Conservation (phyloP, 2,888 invertebrate species). For the Lasius platythorax region DNA sequence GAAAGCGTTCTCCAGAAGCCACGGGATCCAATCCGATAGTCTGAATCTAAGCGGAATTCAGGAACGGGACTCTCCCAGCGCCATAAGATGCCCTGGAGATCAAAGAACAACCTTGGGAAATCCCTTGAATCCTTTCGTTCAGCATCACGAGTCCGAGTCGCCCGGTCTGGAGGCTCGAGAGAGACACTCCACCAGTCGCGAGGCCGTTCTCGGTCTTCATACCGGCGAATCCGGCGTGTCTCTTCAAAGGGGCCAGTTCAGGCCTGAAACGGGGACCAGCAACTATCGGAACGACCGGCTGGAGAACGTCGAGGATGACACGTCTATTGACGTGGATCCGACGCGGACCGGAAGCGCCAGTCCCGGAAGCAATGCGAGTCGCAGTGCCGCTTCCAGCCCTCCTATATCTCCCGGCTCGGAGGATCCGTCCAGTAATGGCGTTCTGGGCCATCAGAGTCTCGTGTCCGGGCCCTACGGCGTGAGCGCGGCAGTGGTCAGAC, state of each 20-base stretch:
- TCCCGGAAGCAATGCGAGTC: conserved; percentile 89
- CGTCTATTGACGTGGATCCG: conserved; percentile 79
- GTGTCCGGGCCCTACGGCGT: conserved; percentile 61
- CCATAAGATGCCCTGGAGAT: conserved; percentile 49
- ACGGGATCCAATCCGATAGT: conserved; percentile 82
- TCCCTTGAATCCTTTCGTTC: conserved; percentile 68
- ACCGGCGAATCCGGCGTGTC: conserved; percentile 37
- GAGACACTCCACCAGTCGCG: conserved; percentile 51
- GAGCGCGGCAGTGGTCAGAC: conserved; percentile 76
- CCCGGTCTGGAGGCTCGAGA: conserved; percentile 65
- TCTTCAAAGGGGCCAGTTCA: conserved; percentile 50
- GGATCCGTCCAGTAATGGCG: conserved; percentile 86
- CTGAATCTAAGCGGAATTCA: conserved; percentile 85
- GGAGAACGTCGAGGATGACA: conserved; percentile 77
- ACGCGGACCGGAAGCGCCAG: conserved; percentile 86
- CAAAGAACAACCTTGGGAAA: conserved; percentile 65
- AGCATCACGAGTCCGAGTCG: conserved; percentile 59
- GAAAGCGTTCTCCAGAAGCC: conserved; percentile 63
- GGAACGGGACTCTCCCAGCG: conserved; percentile 25
- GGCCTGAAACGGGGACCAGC: conserved; percentile 69
- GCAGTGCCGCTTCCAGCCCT: conserved; percentile 90
- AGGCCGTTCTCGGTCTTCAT: conserved; percentile 56
- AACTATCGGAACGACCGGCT: conserved; percentile 75
- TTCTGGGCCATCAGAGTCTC: conserved; percentile 41
- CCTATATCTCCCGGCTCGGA: conserved; percentile 95